Evolutionary conservation across 2,888 invertebrate genomes (phyloP), one percentile per base, ranked within the genome.

Genomic region (Oscheius sp.): DNA sequence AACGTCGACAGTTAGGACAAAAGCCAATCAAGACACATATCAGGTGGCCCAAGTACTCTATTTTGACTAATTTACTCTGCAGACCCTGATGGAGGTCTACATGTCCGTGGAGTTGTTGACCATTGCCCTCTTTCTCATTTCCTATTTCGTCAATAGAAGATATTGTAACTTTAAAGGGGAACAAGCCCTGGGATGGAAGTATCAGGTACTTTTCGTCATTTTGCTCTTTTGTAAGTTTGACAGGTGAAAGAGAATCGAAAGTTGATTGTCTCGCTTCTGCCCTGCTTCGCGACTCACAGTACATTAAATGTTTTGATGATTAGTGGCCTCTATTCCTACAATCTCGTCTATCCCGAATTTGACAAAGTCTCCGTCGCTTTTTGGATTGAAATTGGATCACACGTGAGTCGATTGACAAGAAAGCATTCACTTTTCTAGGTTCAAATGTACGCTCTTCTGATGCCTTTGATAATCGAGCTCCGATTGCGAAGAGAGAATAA

Each of bases 191-290:
- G 18, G 49, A 6, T 49, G 64, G 49, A 64, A 64, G 27, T 64
- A 64, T 13, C 64, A 64, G 27, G 64, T 64, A 35, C 5, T n/a
- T 41, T 41, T 35, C 27, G 12, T 59, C 59, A 58, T 16, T n/a
- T n/a, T 35, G 5, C 35, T 7, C 29, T 27, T 27, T 58, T 16
- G 3, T 21, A 56, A 56, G 21, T 13, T n/a, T 35, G 35, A 3
- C 29, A 64, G 64, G 27, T 64, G 13, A 45, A 64, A 64, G 64
- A 64, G 27, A 64, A 64, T 49, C 45, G 49, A 7, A 46, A 64
- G 27, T 7, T 64, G 18, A 64, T 64, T 9, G 21, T 46, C 16
- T 49, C 64, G 9, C 64, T 64, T 16, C 49, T 64, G 7, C 64
- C 64, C 23, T 64, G 64, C 27, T 64, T 64, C 27, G 46, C 23